These are phyloP conservation scores for Vesta saturnalis DNA, from an alignment of 2,888 invertebrate species.

Conservation along the genomic window DNA sequence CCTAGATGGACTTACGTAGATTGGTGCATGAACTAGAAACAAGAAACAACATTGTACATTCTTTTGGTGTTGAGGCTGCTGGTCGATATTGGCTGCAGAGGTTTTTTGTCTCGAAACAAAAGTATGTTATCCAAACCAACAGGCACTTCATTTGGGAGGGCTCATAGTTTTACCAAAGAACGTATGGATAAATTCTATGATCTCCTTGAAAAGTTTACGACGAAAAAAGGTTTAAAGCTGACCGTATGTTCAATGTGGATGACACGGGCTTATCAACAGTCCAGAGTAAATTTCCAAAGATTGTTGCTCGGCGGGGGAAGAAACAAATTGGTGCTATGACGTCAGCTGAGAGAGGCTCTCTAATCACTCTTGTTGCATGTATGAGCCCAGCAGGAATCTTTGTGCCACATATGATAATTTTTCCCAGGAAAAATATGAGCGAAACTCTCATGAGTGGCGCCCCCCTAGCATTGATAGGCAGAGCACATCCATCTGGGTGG, in stretches of 20 bases:
- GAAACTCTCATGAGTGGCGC: neutral
- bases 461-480: neutral
- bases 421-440: neutral
- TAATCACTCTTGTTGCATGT: neutral
- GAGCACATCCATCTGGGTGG: neutral
- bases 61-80: constrained; percentile 41
- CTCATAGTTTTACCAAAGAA: constrained; percentile 37
- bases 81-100: constrained; percentile 35
- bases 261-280: no score
- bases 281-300: no score
- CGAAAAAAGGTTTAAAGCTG: constrained; percentile 37
- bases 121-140: constrained; percentile 40
- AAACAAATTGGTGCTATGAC: no score
- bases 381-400: neutral
- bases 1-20: constrained; percentile 47
- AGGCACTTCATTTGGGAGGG: constrained; percentile 42
- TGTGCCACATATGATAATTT: neutral
- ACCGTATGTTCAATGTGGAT: constrained; percentile 54
- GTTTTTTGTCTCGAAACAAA: constrained; percentile 41
- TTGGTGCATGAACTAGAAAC: constrained; percentile 45
- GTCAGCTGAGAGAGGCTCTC: neutral
- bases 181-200: no score
- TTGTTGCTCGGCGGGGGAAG: no score
- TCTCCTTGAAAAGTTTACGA: no score
- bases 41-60: constrained; percentile 40